A percentile compares a stretch with the other conserved stretches of the same genome.
Conservation (phyloP, 1,140 invertebrate species). For the Trinorchestia longiramus region DNA sequence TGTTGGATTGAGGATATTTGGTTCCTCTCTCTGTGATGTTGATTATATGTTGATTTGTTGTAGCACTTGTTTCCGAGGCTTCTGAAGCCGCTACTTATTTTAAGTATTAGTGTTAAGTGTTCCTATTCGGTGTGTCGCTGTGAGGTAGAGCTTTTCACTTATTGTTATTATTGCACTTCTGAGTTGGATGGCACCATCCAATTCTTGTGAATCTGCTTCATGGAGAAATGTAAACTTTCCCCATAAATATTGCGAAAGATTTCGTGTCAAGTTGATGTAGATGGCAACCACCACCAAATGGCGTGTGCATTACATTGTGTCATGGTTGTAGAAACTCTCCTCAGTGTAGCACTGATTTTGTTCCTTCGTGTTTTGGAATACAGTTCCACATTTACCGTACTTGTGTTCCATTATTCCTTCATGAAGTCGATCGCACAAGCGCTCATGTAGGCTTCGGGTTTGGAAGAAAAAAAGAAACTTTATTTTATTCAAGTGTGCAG, state of each 20-base stretch:
- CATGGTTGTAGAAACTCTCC: background rate
- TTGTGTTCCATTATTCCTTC: background rate
- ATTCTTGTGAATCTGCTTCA: background rate
- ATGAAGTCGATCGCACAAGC: too few relatives aligned
- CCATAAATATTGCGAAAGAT: background rate
- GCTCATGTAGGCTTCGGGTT: too few relatives aligned
- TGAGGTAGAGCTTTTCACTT: background rate
- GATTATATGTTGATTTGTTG: background rate
- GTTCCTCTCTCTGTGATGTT: background rate
- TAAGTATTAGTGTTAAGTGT: slow-evolving; percentile 25
- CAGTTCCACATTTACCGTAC: background rate
- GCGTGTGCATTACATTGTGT: background rate
- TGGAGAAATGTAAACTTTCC: background rate
- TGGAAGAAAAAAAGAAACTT: too few relatives aligned
- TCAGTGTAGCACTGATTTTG: slow-evolving; percentile 47
- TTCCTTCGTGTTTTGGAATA: slow-evolving; percentile 50
- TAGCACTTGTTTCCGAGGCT: background rate
- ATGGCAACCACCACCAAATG: background rate
- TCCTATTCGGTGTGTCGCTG: background rate
- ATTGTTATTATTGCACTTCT: background rate
- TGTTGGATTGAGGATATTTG: slow-evolving; percentile 29
- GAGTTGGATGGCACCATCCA: background rate
- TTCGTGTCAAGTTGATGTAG: background rate
- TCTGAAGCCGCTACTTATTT: background rate
- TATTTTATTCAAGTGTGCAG: too few relatives aligned